phyloP scores from a whole-genome alignment of 2,797 vertebrate genomes.

The Lithobates pipiens region DNA sequence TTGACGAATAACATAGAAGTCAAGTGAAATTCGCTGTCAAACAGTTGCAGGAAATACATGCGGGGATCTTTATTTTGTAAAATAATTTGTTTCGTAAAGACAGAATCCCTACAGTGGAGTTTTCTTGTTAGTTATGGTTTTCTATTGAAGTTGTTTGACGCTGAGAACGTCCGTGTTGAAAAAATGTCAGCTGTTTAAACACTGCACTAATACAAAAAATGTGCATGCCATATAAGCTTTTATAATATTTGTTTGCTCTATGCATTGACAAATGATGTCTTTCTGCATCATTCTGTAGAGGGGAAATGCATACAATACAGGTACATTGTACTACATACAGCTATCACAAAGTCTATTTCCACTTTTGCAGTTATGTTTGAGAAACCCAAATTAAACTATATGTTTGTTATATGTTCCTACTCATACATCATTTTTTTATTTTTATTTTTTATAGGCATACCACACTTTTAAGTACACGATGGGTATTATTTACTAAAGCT shows the following conservation, averaged over 20 bases:
- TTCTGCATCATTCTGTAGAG: not conserved
- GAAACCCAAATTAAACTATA: no score
- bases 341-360: no score
- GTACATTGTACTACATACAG: not conserved
- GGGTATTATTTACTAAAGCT: no score
- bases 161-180: slow-evolving; percentile 1
- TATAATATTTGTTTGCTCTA: not conserved
- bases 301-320: not conserved
- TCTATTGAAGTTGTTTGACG: not conserved
- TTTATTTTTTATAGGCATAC: no score
- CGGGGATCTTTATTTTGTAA: not conserved
- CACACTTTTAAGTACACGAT: no score
- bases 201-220: not conserved
- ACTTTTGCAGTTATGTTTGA: no score
- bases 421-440: no score
- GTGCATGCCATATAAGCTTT: not conserved
- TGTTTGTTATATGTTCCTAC: no score
- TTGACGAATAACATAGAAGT: not conserved
- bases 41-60: not conserved
- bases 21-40: not conserved
- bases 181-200: slow-evolving; percentile 5
- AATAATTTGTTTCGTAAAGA: not conserved
- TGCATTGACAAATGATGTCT: not conserved
- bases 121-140: not conserved
- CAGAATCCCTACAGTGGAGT: not conserved